These are phyloP conservation scores for Selenia dentaria DNA, from an alignment of 2,888 invertebrate species.

Conservation along the genomic window DNA sequence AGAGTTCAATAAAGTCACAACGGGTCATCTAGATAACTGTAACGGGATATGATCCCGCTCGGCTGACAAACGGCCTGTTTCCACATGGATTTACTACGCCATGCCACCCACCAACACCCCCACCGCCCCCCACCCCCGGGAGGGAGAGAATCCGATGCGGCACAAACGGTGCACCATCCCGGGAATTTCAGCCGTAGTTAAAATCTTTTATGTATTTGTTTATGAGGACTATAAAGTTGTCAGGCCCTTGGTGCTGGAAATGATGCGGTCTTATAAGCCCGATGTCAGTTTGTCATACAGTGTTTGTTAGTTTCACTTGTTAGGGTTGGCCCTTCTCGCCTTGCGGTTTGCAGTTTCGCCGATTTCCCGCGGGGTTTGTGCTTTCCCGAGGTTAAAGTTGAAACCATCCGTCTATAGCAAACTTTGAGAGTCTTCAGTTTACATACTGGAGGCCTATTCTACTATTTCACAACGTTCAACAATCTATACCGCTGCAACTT, in stretches of 20 bases:
- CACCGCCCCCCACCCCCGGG: slow-evolving; percentile 14
- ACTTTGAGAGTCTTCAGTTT: not conserved
- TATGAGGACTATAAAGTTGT: slow-evolving; percentile 29
- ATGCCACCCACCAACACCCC: not conserved
- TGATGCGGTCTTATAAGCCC: not conserved
- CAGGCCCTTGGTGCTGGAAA: slow-evolving; percentile 2
- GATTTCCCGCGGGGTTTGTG: not conserved
- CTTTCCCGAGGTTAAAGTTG: not conserved
- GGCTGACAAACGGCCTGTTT: slow-evolving; percentile 45
- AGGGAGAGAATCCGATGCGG: slow-evolving; percentile 16
- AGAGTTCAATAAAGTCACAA: slow-evolving; percentile 29
- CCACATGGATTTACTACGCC: slow-evolving; percentile 41
- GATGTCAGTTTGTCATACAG: not conserved
- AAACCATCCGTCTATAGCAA: not conserved
- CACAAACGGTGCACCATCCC: slow-evolving; percentile 20
- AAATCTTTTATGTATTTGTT: slow-evolving; percentile 34
- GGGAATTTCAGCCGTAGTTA: slow-evolving; percentile 23
- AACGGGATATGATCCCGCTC: slow-evolving; percentile 36
- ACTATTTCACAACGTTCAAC: too few species aligned
- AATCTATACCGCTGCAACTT: too few species aligned
- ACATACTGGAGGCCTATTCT: too few species aligned
- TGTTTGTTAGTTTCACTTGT: slow-evolving; percentile 1
- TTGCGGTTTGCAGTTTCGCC: not conserved
- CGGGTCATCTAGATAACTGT: slow-evolving; percentile 43
- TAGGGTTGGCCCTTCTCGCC: not conserved